Conservation (phyloP, 2,888 invertebrate species). For the Cantharis rufa region DNA sequence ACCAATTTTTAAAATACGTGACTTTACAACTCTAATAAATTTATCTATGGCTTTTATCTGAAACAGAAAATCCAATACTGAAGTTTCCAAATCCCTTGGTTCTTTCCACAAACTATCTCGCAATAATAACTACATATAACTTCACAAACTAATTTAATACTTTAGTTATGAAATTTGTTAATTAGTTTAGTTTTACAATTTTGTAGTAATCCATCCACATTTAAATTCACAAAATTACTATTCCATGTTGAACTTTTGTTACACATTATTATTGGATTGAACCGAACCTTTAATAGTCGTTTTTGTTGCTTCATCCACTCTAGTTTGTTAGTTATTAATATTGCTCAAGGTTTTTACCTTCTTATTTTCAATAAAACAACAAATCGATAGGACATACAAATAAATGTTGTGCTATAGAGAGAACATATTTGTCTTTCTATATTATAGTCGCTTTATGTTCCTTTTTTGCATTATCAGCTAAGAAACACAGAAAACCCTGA, state of each 20-base stretch:
- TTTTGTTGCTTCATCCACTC: background rate
- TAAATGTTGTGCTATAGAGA: background rate
- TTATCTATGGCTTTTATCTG: background rate
- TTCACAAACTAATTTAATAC: background rate
- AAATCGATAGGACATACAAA: background rate
- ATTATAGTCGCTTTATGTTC: background rate
- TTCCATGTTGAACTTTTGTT: background rate
- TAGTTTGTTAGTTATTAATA: background rate
- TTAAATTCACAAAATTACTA: background rate
- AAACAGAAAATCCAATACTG: background rate
- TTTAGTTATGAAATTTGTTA: background rate
- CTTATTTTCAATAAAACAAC: background rate
- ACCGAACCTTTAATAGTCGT: background rate
- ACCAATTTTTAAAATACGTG: background rate
- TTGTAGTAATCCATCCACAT: background rate
- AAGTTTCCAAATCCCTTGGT: background rate
- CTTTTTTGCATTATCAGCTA: background rate
- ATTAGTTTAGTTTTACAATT: background rate
- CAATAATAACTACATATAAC: background rate
- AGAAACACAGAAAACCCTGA: background rate
- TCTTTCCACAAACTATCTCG: background rate
- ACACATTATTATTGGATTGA: too few species aligned
- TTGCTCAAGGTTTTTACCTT: background rate
- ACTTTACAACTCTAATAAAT: background rate
- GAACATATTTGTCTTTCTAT: background rate